A percentile compares a stretch with the other conserved stretches of the same genome.
Conservation (phyloP, 1,140 invertebrate species). For the Anoplolepis gracilipes region DNA sequence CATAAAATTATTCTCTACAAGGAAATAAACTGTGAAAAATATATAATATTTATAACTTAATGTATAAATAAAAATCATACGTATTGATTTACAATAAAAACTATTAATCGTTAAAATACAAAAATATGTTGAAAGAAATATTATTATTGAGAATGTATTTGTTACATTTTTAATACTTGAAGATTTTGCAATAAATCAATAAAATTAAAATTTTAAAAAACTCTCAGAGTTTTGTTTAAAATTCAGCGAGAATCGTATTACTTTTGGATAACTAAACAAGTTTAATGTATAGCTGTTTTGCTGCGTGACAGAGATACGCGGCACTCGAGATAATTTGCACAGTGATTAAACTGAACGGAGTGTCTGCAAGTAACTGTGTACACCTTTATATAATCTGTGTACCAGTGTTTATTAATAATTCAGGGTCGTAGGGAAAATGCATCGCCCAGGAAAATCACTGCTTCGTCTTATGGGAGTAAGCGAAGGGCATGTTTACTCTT, state of each 20-base stretch:
- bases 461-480: not conserved
- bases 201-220: not conserved
- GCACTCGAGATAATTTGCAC: not conserved
- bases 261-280: not conserved
- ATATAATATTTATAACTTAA: no score
- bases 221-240: no score
- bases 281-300: not conserved
- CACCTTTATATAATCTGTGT: constrained; percentile 33
- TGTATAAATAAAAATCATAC: no score
- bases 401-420: constrained; percentile 41
- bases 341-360: not conserved
- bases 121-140: no score
- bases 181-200: no score
- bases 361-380: constrained; percentile 1
- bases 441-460: constrained; percentile 1
- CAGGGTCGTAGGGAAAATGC: constrained; percentile 21
- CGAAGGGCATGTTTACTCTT: constrained; percentile 23
- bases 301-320: not conserved
- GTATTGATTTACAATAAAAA: no score
- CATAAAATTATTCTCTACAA: no score
- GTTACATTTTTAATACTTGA: not conserved
- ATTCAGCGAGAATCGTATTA: no score
- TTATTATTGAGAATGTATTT: not conserved
- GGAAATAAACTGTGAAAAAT: no score
- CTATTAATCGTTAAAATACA: no score